phyloP scores from a whole-genome alignment of 2,113 vertebrate species.

The Alligator mississippiensis region DNA sequence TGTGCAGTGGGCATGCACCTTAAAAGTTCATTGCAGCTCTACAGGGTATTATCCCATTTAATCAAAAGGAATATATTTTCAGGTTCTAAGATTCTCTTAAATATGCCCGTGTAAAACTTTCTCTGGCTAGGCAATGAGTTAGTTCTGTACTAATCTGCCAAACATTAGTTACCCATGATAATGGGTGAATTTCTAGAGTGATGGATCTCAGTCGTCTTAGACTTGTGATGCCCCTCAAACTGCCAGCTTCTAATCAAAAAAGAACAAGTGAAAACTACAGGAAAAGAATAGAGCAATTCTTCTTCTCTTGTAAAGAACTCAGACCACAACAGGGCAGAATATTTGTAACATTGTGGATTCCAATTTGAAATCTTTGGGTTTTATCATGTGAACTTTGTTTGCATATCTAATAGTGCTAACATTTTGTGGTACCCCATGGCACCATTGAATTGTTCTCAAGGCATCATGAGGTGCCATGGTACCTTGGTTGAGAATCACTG shows the following conservation, averaged over 20 bases:
- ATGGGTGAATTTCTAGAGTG: neutral
- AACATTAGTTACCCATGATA: neutral
- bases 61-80: rapidly evolving
- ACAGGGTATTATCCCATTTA: rapidly evolving
- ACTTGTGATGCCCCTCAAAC: neutral
- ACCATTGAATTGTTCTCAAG: too few species aligned
- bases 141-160: neutral
- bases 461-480: neutral
- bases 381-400: too few species aligned
- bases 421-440: too few species aligned
- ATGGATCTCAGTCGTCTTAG: neutral
- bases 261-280: neutral
- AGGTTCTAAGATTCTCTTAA: neutral
- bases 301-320: too few species aligned
- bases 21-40: neutral
- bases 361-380: too few species aligned
- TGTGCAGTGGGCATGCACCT: neutral
- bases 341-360: too few species aligned
- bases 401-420: too few species aligned
- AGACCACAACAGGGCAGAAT: too few species aligned
- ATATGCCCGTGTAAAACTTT: neutral
- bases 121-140: neutral
- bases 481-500: neutral
- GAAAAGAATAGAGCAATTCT: neutral
- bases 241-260: too few species aligned